Evolutionary conservation across 2,888 invertebrate species (phyloP), one percentile per base, ranked within the genome.

Genomic region (Pantelozetes paolii): DNA sequence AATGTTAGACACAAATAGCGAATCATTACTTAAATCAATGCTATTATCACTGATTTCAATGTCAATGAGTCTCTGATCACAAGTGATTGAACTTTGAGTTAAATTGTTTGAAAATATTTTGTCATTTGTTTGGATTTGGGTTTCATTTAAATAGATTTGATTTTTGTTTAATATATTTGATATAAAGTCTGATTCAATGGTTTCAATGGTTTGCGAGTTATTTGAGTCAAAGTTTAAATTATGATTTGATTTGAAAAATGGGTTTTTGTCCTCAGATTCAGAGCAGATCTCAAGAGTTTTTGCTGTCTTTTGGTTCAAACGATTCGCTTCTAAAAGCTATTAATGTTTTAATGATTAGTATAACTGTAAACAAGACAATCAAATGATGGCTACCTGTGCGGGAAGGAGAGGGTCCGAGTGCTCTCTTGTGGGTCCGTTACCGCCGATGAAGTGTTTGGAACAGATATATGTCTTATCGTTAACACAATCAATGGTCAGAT

Each of bases 361-460:
- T n/a, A n/a, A n/a, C n/a, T n/a, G n/a, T n/a, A n/a, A n/a, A n/a
- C n/a, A n/a, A n/a, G n/a, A n/a, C n/a, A n/a, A n/a, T n/a, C n/a
- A n/a, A n/a, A n/a, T n/a, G n/a, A n/a, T n/a, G n/a, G n/a, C n/a
- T 62, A 62, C 62, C 36, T 62, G 62, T 36, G 30, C 18, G 18
- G 62, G 62, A 8, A 36, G n/a, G n/a, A 62, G 20, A 0, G 62
- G 62, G n/a, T 62, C 62, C 5, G 20, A 18, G 36, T 20, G 30
- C 8, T 30, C 36, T 20, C 6, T 32, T 3, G 62, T 62, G 1
- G 62, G 62, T 6, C 62, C 62, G 62, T 62, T 62, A 20, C 62
- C 62, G 62, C 62, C 62, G 62, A 62, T 18, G 28, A 62, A 62
- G 28, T 62, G 62, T 28, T 62, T 62, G 11, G 62, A 62, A 62